Evolutionary conservation across 2,113 vertebrate species (phyloP).

Genomic region (Psettodes erumei): DNA sequence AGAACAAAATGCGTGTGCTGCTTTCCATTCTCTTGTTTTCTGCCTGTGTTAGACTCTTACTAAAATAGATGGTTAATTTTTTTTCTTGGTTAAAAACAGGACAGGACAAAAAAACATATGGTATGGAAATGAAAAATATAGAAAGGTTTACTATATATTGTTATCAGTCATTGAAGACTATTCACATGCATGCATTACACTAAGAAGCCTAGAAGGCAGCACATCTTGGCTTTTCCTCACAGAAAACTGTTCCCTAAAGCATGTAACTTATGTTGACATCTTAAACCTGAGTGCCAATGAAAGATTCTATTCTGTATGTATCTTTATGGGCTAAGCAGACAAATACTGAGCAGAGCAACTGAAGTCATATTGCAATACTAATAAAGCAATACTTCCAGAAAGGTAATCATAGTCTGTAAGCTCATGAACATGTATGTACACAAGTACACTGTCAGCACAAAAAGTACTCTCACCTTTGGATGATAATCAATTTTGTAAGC

Average conservation of each 20-base stretch:
- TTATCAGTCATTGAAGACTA: not conserved
- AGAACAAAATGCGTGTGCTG: not conserved
- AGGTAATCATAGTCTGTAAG: not conserved
- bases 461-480: constrained; percentile 86
- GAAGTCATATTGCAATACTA: not conserved
- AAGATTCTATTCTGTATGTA: not conserved
- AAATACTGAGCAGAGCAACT: not conserved
- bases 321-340: no score
- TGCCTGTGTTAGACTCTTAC: not conserved
- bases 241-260: no score
- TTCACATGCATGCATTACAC: not conserved
- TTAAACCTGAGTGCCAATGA: not conserved
- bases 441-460: not conserved
- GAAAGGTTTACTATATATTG: not conserved
- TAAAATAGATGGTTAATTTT: not conserved
- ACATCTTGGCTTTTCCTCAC: no score
- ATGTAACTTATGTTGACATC: no score
- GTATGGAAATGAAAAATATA: not conserved
- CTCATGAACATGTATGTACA: not conserved
- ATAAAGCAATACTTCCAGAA: not conserved
- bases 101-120: not conserved
- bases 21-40: not conserved
- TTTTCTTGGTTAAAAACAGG: not conserved
- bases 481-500: constrained; percentile 98
- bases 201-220: not conserved